Evolutionary conservation across 1,140 invertebrate genomes (phyloP).

Genomic region (Megathymus violae): DNA sequence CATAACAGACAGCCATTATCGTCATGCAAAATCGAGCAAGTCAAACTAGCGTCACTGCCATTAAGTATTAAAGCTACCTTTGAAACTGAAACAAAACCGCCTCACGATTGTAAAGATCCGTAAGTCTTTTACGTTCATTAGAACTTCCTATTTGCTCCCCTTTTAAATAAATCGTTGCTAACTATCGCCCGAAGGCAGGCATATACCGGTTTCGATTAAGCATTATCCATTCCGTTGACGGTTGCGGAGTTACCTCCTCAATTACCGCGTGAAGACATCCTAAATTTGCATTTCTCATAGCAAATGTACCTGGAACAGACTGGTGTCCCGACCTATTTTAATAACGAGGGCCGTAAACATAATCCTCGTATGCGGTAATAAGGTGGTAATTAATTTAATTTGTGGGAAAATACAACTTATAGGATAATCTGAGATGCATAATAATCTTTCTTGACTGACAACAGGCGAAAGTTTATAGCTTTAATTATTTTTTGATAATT

Average conservation of each 20-base stretch:
- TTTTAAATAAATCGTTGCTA: conserved; percentile 33
- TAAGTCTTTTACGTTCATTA: conserved; percentile 21
- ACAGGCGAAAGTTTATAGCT: too few relatives aligned
- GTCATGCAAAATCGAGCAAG: background rate
- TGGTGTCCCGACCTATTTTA: conserved; percentile 25
- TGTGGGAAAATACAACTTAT: too few relatives aligned
- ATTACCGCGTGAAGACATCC: conserved; percentile 15
- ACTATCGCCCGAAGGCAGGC: conserved; percentile 30
- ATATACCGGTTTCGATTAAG: conserved; percentile 30
- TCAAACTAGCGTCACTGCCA: background rate
- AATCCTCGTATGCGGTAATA: too few relatives aligned
- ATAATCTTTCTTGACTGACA: too few relatives aligned
- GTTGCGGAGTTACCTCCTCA: conserved; percentile 21
- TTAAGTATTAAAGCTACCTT: conserved; percentile 5
- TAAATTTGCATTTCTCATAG: conserved; percentile 25
- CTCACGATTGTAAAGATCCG: conserved; percentile 23
- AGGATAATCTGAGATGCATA: too few relatives aligned
- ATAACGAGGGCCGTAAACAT: conserved; percentile 1
- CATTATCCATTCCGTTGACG: conserved; percentile 29
- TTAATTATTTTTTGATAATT: background rate
- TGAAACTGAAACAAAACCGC: conserved; percentile 18
- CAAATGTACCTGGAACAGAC: conserved; percentile 25
- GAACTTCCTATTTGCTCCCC: conserved; percentile 25
- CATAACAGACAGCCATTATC: background rate
- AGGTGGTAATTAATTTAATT: too few relatives aligned